Percentiles rank a stretch among this genome's conserved stretches.
Conservation (phyloP, 2,113 vertebrate species). For the Mirza zaza region DNA sequence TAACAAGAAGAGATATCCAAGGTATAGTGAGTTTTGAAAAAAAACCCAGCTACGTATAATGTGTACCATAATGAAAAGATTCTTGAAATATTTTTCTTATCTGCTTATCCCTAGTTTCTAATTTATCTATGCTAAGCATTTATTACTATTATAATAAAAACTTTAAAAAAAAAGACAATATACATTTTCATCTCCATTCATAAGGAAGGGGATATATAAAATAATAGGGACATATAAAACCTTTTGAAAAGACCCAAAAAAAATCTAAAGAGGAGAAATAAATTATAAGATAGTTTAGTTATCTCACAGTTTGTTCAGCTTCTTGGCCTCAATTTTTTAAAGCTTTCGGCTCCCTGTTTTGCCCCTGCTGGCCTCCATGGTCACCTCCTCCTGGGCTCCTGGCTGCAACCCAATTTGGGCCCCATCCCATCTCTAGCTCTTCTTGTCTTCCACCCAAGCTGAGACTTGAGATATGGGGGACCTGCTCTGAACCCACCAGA, state of each 20-base stretch:
- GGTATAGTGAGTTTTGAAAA: neutral
- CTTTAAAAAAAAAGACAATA: neutral
- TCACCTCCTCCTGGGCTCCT: neutral
- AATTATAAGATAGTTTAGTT: neutral
- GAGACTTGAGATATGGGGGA: neutral
- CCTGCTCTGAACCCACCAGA: accelerated
- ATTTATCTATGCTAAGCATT: neutral
- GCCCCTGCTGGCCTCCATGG: neutral
- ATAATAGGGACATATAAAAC: neutral
- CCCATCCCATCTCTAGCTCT: neutral
- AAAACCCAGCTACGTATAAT: neutral
- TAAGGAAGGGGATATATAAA: neutral
- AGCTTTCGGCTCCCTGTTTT: neutral
- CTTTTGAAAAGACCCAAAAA: neutral
- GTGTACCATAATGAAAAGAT: neutral
- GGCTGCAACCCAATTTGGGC: neutral
- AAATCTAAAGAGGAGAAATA: neutral
- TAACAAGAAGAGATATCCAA: neutral
- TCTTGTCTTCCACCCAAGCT: neutral
- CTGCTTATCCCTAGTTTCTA: neutral
- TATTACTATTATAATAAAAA: slow-evolving; percentile 22
- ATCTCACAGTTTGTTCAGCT: neutral
- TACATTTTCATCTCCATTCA: neutral
- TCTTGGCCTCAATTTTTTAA: neutral
- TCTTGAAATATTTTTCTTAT: neutral